A percentile compares a stretch with the other conserved stretches of the same genome.
Conservation (phyloP, 2,888 invertebrate species). For the Atethmia centrago region DNA sequence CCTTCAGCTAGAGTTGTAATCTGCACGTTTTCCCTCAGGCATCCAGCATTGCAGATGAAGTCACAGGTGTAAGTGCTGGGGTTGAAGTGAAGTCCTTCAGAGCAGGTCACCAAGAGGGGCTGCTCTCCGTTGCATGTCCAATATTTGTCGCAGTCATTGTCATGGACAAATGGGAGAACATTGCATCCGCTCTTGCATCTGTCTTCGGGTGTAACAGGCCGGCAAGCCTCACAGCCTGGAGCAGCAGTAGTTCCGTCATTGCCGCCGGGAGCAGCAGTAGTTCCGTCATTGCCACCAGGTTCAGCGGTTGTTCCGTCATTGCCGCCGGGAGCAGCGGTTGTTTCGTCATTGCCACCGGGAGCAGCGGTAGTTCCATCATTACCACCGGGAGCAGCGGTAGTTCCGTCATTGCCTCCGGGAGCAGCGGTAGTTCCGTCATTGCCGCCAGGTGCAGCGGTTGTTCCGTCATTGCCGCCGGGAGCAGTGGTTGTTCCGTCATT, state of each 20-base stretch:
- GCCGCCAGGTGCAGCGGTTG: neutral
- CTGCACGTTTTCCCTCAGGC: constrained; percentile 70
- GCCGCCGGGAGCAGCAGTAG: neutral
- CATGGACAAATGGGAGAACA: constrained; percentile 81
- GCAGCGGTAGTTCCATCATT: neutral
- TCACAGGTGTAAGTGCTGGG: constrained; percentile 78
- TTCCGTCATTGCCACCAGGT: rapidly evolving
- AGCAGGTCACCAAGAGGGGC: constrained; percentile 73
- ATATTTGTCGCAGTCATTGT: constrained; percentile 84
- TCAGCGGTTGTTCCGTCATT: neutral
- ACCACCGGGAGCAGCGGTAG: neutral
- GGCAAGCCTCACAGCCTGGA: neutral
- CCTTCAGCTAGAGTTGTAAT: constrained; percentile 70
- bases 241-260: neutral
- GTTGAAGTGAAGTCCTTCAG: constrained; percentile 85
- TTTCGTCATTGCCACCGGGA: neutral
- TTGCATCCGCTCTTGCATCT: constrained; percentile 78
- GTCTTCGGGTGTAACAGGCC: constrained; percentile 17
- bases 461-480: neutral
- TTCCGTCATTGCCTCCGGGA: neutral
- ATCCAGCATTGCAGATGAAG: constrained; percentile 79
- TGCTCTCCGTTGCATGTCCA: constrained; percentile 78
- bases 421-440: neutral
- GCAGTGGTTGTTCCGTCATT: neutral
- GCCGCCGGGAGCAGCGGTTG: neutral